These are phyloP conservation scores for Bombus cullumanus DNA, from an alignment of 1,140 invertebrate genomes.

Conservation along the genomic window DNA sequence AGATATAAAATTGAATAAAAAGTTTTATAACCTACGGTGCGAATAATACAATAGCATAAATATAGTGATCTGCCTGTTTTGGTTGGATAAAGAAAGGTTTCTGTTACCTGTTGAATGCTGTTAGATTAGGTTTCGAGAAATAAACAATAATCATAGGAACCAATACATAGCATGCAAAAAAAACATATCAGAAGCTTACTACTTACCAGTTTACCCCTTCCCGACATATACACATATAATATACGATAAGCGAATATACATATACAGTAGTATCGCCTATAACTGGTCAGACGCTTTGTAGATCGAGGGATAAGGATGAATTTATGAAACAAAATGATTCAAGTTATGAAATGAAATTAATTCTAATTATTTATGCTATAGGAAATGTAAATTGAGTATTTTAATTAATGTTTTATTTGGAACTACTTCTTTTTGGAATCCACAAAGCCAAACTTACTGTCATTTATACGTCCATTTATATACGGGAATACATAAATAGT, in stretches of 20 bases:
- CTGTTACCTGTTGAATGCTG: not conserved
- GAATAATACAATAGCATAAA: conserved; percentile 15
- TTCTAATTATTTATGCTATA: not conserved
- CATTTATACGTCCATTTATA: too few relatives aligned
- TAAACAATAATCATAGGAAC: conserved; percentile 2
- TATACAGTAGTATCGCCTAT: not conserved
- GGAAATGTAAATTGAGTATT: not conserved
- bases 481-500: too few relatives aligned
- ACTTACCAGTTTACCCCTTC: not conserved
- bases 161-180: conserved; percentile 52
- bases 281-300: not conserved
- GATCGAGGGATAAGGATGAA: not conserved
- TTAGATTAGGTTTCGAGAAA: not conserved
- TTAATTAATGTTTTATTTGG: not conserved
- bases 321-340: not conserved
- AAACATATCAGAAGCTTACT: conserved; percentile 45
- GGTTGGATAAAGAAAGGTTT: not conserved
- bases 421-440: not conserved
- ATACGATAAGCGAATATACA: conserved; percentile 2
- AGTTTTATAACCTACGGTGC: not conserved
- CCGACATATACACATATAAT: not conserved
- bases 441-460: not conserved
- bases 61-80: not conserved
- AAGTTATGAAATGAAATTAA: not conserved
- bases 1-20: not conserved